Evolutionary conservation across 2,797 vertebrate genomes (phyloP), one percentile per base, ranked within the genome.

Genomic region (Poecile montanus): DNA sequence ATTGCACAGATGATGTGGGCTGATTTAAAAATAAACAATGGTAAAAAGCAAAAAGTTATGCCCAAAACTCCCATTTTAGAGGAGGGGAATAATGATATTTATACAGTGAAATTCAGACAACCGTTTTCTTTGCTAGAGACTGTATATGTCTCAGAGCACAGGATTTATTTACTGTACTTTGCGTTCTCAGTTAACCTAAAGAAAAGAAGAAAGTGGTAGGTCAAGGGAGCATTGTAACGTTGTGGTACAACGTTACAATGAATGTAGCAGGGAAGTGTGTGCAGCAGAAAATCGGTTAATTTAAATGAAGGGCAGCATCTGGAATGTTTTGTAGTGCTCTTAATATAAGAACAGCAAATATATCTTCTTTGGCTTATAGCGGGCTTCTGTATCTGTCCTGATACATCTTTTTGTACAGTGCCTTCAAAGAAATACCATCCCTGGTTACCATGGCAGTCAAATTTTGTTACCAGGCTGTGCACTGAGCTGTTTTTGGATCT

Each of bases 371-470:
- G 20, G 25, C 26, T 62, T 58, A 12, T 25, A 9, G 61, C 63
- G 50, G 71, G 18, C n/a, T 88, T 86, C 27, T 66, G 8, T 58
- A 13, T 48, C 21, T 75, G n/a, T 86, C 40, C n/a, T 40, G 40
- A 34, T 67, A 67, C 3, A 22, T 22, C 14, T 72, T 75, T 68
- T 72, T 67, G 25, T 78, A 9, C 10, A 22, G 42, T 30, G 16
- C 16, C 26, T 87, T 89, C 67, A 70, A 82, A 71, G 44, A 53
- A 56, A 29, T 71, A 21, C 1, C 8, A 18, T 80, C 34, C 63
- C 16, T 4, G 5, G 6, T 88, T 71, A 67, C 12, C 1, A 1
- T 61, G 53, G 19, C 32, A 68, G 30, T 67, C 0, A 0, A 27
- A 9, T 66, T 76, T 91, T 76, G 12, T 73, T 67, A 67, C 5